Percentiles rank a stretch among this genome's conserved stretches.
Evolutionary conservation across 2,888 invertebrate genomes (phyloP).

Genomic region (Ferrisia virgata): DNA sequence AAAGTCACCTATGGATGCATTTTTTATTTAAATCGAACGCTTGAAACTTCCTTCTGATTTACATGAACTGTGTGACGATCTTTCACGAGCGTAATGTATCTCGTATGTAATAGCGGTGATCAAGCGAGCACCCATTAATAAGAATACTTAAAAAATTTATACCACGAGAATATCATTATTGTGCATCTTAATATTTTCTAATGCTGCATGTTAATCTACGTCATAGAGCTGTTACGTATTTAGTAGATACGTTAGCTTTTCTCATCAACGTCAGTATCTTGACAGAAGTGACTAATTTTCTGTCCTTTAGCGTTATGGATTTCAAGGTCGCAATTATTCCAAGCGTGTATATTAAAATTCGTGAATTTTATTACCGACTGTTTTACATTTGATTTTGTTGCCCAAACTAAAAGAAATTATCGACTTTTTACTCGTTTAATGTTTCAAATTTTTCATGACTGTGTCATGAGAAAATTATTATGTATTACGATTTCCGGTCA

Average conservation of each 20-base stretch:
- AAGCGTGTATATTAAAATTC: background rate
- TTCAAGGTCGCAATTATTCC: slow-evolving; percentile 24
- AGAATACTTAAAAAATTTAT: background rate
- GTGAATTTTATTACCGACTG: slow-evolving; percentile 4
- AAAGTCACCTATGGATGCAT: background rate
- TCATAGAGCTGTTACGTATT: background rate
- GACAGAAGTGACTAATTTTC: slow-evolving; percentile 24
- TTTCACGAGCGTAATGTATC: background rate
- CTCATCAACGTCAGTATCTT: slow-evolving; percentile 26
- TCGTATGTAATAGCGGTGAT: background rate
- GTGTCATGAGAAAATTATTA: background rate
- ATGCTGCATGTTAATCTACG: slow-evolving; percentile 9
- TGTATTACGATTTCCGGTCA: background rate
- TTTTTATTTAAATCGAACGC: background rate
- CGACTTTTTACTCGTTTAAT: background rate
- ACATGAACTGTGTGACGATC: background rate
- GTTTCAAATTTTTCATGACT: background rate
- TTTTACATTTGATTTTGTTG: slow-evolving; percentile 14
- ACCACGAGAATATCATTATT: slow-evolving; percentile 11
- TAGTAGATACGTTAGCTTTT: slow-evolving; percentile 11
- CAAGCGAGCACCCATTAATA: background rate
- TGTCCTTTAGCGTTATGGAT: background rate
- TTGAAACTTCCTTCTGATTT: background rate
- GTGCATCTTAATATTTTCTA: slow-evolving; percentile 18
- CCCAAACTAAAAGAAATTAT: background rate